Evolutionary conservation across 1,140 invertebrate species (phyloP), one percentile per base, ranked within the genome.

Genomic region (Hypothenemus hampei): DNA sequence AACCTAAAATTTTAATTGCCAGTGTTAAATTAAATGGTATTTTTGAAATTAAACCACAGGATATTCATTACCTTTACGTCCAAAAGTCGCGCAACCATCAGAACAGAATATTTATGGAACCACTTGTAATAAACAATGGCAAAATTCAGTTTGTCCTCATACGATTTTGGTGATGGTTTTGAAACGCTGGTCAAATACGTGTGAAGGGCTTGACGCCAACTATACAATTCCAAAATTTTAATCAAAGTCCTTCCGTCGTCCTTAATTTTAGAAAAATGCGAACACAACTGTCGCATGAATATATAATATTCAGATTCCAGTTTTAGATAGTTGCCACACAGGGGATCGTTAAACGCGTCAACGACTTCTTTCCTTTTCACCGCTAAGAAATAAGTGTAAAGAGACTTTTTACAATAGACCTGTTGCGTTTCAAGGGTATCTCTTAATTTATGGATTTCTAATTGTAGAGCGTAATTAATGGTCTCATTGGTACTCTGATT

Each of bases 51-150:
- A 21, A 43, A 43, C 19, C 11, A 22, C 40, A 37, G n/a, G n/a
- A 31, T 11, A 31, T 13, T 31, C 7, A 8, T 44, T 53, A 53
- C 50, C 39, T 44, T 4, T n/a, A 19, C 7, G 3, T 22, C 26
- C 16, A 60, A 33, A 0, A 71, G n/a, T 22, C 66, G 61, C 22
- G 65, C 65, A 18, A 77, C 24, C 44, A 67, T 63, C 49, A 48
- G 39, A 6, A 78, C 60, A 26, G 77, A 67, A 68, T 74, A 68
- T 63, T 79, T 80, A 35, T 72, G 58, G n/a, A 79, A 62, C 78
- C 78, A 80, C 67, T 75, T 77, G 51, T 73, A 76, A 58, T 79
- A 76, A 6, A 78, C 63, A 47, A 75, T 68, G 11, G 79, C 51
- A 37, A 22, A 10, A 29, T 57, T 43, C 29, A 46, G 7, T 45